These are phyloP conservation scores for Sylvilagus bachmani DNA, from an alignment of 2,113 vertebrate genomes.

Conservation along the genomic window DNA sequence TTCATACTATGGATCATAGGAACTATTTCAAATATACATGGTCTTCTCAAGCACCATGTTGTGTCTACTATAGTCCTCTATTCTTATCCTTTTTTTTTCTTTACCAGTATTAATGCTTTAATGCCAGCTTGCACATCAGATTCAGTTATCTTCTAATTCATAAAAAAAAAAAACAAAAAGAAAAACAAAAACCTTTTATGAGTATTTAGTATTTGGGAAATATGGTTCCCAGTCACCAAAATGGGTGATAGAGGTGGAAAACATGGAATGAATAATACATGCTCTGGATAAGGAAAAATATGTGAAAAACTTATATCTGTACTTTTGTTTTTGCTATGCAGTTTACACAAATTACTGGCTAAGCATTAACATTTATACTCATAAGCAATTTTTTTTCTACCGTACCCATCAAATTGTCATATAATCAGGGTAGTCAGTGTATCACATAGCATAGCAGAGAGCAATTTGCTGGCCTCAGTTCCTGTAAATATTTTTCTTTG, in stretches of 20 bases:
- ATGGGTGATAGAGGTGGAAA: neutral
- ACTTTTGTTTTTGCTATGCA: constrained; percentile 80
- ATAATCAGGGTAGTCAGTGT: constrained; percentile 77
- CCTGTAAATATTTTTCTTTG: constrained; percentile 80
- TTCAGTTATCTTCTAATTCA: constrained; percentile 35
- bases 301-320: constrained; percentile 69
- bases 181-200: neutral
- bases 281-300: constrained; percentile 63
- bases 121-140: neutral
- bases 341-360: constrained; percentile 80
- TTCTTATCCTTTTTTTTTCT: neutral
- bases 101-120: no score
- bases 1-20: neutral
- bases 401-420: constrained; percentile 81
- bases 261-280: constrained; percentile 59
- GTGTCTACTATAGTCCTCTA: neutral
- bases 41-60: neutral
- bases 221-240: neutral
- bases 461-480: constrained; percentile 51
- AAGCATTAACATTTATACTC: constrained; percentile 82
- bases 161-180: neutral
- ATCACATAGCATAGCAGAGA: constrained; percentile 74
- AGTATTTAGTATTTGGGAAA: constrained; percentile 55
- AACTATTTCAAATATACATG: neutral
- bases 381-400: constrained; percentile 69